Base-by-base conservation (phyloP, 2,113 vertebrate genomes). In the Beaufortia kweichowensis region DNA sequence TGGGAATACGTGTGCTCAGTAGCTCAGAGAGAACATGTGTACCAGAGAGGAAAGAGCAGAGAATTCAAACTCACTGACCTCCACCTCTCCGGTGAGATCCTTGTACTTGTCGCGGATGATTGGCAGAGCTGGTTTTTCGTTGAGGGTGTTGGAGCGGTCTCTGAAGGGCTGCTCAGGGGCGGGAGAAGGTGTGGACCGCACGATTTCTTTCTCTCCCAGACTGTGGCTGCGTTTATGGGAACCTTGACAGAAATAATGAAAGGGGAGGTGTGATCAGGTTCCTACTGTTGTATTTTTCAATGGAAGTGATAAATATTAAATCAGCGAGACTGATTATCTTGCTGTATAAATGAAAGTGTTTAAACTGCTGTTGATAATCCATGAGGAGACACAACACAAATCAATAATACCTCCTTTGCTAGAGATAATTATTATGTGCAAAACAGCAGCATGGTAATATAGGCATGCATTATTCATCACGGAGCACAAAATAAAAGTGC, bases 71-170 rank as follows among this genome's bases (percentile, higher is more conserved):
- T 21, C 53, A 21, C 92, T 93, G 53, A 99, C 97, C 95, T 99
- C 97, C 31, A 99, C 97, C 82, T 98, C 97, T 63, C 97, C 97
- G 0, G 97, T 99, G 60, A 99, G 91, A 82, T 99, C 97, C 88
- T 95, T 99, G 92, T 99, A 99, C 75, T 97, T 99, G 94, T 99
- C 97, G 8, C 97, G 92, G 89, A 99, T 98, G 81, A 99, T 91
- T 0, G 97, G 97, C 87, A 99, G 88, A 0, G 93, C 92, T 0
- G 96, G 93, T 76, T 95, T 98, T 90, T 99, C 97, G 3, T 88
- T 98, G 24, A 98, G 89, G 0, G 97, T 99, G 85, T 93, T 97
- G 0, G 97, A 98, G 0, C 97, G 91, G 78, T 98, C 97, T 81
- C 97, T 89, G 81, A 98, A 98, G 0, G 92, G 92, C 86, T 95